Base-by-base conservation (phyloP, 2,888 invertebrate genomes). In the Caenorhabditis macrosperma region DNA sequence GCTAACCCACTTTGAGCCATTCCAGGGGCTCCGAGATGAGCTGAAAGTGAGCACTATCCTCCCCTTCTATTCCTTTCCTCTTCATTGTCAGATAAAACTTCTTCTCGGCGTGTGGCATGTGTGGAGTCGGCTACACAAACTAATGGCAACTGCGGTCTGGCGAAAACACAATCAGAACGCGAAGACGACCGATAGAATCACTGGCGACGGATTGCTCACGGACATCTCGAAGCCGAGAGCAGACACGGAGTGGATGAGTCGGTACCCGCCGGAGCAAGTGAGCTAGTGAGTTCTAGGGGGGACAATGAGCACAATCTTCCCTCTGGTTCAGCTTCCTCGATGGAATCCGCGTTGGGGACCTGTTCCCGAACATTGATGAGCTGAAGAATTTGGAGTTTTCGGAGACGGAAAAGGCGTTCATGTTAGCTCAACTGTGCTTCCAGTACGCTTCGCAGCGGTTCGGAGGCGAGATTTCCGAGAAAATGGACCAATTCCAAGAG, bases 391-490 rank as follows among this genome's bases (percentile, higher is more conserved):
- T 82, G 54, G 30, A 68, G 2, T 55, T 74, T 12, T 35, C 68
- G 12, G 50, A 59, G 7, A 35, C 52, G 1, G 82, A 82, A 46
- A 28, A 79, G 5, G 66, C 72, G 5, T 82, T 77, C 28, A 76
- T 82, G 67, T 35, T 79, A 12, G 72, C 75, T 30, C 72, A 74
- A 24, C 35, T 82, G 2, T 59, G 64, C 6, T 82, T 79, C 52
- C 68, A 77, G 24, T 66, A 77, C 17, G 71, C 72, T 17, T 63
- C 64, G 28, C 38, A 20, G 5, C 41, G 46, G 46, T 61, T 76
- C 20, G 33, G 46, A 1, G 68, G 67, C 0, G 22, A 61, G 44
- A 22, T 77, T n/a, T 20, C 30, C 6, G 59, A 77, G 5, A 30
- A 35, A 5, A 59, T 66, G 48, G 74, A 78, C 1, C 26, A 33